Conservation (phyloP, 2,113 vertebrate genomes). For the Thunnus maccoyii region DNA sequence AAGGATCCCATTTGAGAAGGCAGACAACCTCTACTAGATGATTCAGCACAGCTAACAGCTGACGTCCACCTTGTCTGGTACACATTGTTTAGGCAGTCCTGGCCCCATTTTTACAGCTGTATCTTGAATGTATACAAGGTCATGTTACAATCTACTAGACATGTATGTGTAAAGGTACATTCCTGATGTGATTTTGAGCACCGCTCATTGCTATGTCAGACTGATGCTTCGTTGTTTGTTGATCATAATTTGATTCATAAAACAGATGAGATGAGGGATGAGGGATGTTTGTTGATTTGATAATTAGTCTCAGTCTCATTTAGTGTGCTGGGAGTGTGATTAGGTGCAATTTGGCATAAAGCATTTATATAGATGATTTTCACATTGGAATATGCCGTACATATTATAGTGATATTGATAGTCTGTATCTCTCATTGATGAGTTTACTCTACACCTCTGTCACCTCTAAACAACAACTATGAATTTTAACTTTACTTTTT, state of each 20-base stretch:
- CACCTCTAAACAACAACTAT: not conserved
- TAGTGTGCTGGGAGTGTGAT: not conserved
- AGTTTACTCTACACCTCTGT: not conserved
- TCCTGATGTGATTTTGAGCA: too few species aligned
- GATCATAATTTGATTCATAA: not conserved
- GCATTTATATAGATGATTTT: conserved; percentile 2
- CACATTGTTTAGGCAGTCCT: too few species aligned
- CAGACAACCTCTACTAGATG: not conserved
- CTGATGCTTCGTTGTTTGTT: not conserved
- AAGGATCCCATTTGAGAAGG: not conserved
- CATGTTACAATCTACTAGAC: too few species aligned
- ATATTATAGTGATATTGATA: not conserved
- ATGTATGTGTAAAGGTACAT: too few species aligned
- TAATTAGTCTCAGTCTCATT: conserved; percentile 5
- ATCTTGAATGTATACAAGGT: too few species aligned
- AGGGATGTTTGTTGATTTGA: conserved; percentile 1
- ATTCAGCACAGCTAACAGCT: not conserved
- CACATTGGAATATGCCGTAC: not conserved
- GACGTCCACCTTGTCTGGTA: not conserved
- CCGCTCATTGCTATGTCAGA: not conserved
- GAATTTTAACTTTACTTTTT: not conserved
- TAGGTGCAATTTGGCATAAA: not conserved
- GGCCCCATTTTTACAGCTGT: too few species aligned
- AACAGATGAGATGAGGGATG: not conserved
- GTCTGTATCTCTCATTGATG: not conserved